Evolutionary conservation across 2,888 invertebrate genomes (phyloP).

Genomic region (Congeria kusceri): DNA sequence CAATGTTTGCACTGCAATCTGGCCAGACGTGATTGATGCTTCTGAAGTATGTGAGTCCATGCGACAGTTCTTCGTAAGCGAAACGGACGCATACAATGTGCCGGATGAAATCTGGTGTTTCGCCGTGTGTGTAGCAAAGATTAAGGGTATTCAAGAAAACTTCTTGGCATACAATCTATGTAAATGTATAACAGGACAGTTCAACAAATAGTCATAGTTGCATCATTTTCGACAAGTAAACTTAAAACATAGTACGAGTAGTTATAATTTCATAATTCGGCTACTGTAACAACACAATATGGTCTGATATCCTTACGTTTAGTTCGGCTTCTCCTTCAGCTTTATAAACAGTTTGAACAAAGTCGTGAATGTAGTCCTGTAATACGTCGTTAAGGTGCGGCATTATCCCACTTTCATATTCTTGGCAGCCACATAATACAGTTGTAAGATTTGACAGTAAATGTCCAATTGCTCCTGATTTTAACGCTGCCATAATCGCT

Average conservation of each 20-base stretch:
- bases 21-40: conserved; percentile 68
- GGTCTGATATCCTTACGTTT: conserved; percentile 26
- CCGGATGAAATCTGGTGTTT: conserved; percentile 16
- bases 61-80: conserved; percentile 29
- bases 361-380: conserved; percentile 53
- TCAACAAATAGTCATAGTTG: too few species aligned
- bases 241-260: too few species aligned
- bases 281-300: too few species aligned
- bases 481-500: too few species aligned
- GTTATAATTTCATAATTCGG: too few species aligned
- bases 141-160: too few species aligned
- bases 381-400: conserved; percentile 13
- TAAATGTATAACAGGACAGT: too few species aligned
- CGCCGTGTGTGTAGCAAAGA: too few species aligned
- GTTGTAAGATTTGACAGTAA: too few species aligned
- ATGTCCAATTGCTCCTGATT: too few species aligned
- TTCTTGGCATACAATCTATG: too few species aligned
- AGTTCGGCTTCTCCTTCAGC: conserved; percentile 36
- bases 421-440: not conserved
- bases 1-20: conserved; percentile 53
- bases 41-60: conserved; percentile 65
- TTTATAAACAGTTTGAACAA: conserved; percentile 49
- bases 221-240: not conserved
- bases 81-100: conserved; percentile 46
- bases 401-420: not conserved